phyloP scores from a whole-genome alignment of 2,797 vertebrate species.

The Gobionotothen gibberifrons region DNA sequence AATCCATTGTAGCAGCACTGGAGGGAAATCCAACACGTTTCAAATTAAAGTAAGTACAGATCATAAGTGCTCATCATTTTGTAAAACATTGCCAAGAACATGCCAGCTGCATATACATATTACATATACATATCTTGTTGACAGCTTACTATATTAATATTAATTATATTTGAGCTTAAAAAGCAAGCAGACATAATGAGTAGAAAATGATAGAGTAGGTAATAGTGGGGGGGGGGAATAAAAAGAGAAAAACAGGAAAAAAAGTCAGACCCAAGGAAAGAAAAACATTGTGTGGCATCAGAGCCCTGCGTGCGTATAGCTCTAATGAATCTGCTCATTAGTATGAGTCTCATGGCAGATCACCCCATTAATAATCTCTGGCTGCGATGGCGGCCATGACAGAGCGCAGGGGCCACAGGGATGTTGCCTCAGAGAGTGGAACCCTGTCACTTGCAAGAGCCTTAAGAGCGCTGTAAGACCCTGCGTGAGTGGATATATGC shows the following conservation, averaged over 20 bases:
- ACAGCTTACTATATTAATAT: neutral
- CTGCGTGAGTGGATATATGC: slow-evolving; percentile 3
- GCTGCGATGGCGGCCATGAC: slow-evolving; percentile 55
- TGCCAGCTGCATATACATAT: neutral
- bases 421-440: slow-evolving; percentile 37
- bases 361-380: slow-evolving; percentile 77
- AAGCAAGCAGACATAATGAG: slow-evolving; percentile 50
- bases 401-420: slow-evolving; percentile 38
- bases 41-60: neutral
- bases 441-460: slow-evolving; percentile 45
- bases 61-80: neutral
- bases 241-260: slow-evolving; percentile 39
- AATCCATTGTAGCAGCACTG: slow-evolving; percentile 1
- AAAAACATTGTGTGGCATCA: slow-evolving; percentile 33
- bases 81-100: neutral
- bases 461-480: slow-evolving; percentile 12
- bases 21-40: neutral
- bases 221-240: slow-evolving; percentile 4
- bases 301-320: slow-evolving; percentile 33
- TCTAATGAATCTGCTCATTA: slow-evolving; percentile 80
- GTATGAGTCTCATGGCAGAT: slow-evolving; percentile 69
- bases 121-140: neutral
- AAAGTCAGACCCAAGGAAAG: slow-evolving; percentile 23
- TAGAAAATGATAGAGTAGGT: slow-evolving; percentile 38
- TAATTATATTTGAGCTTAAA: no score